These are phyloP conservation scores for Ellobius talpinus DNA, from an alignment of 2,113 vertebrate genomes.

Conservation along the genomic window DNA sequence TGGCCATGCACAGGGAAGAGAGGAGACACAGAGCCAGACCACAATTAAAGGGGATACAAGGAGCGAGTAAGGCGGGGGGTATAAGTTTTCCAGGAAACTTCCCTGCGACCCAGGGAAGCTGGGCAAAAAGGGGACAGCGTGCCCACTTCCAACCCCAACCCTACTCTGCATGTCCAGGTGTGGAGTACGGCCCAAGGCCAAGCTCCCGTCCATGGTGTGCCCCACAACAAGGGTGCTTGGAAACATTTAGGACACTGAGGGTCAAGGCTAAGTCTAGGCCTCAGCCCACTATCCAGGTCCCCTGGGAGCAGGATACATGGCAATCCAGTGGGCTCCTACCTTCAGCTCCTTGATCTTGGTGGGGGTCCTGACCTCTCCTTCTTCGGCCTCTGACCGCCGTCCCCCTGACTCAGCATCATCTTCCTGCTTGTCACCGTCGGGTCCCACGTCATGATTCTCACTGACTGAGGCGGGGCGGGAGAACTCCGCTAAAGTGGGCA, in stretches of 20 bases:
- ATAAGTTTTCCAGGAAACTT: neutral
- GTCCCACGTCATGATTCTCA: constrained; percentile 91
- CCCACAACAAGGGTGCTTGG: neutral
- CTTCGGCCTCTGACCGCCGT: constrained; percentile 84
- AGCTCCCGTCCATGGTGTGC: neutral
- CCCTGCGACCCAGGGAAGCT: neutral
- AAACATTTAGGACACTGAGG: neutral
- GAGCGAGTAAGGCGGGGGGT: neutral
- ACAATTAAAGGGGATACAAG: neutral
- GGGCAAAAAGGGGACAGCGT: neutral
- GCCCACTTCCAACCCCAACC: neutral
- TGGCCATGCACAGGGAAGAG: neutral
- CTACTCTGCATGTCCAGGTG: neutral
- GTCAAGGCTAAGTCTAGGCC: neutral
- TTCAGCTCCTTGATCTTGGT: constrained; percentile 96
- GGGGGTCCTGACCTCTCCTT: constrained; percentile 91
- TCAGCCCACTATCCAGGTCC: neutral
- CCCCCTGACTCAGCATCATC: constrained; percentile 88
- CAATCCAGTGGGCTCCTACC: constrained; percentile 85
- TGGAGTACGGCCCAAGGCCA: neutral
- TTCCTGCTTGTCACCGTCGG: constrained; percentile 86
- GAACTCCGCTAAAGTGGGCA: constrained; percentile 89
- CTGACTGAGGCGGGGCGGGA: constrained; percentile 94
- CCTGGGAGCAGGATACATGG: neutral
- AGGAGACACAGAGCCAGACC: neutral